Base-by-base conservation (phyloP, 2,888 invertebrate genomes). In the Tolmerus cingulatus region DNA sequence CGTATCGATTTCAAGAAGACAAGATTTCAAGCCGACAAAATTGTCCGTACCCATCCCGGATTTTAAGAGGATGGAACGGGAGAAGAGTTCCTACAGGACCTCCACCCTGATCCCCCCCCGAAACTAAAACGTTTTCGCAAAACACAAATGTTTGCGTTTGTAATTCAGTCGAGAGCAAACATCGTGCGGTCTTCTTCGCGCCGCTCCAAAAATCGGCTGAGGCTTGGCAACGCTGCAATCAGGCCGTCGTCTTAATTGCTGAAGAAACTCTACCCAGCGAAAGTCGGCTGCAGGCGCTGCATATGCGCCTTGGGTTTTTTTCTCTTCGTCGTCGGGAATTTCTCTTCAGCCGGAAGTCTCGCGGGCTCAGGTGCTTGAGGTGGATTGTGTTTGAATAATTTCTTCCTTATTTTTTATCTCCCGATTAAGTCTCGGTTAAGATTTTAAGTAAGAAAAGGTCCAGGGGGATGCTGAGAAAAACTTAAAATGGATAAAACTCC, bases 181-280 rank as follows among this genome's bases (percentile, higher is more conserved):
- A 66, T 66, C 12, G 66, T 19, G 27, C 27, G 12, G 23, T 9
- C 3, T 66, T 66, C 66, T 66, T 66, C 66, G 66, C 66, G 27
- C 66, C 19, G 9, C 66, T 8, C 57, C 30, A n/a, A n/a, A n/a
- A n/a, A n/a, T 19, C 55, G 43, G 16, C 14, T 0, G 23, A 79
- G 23, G 23, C 81, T 55, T 81, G 81, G 81, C 81, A 81, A 81
- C 81, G 43, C 81, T 81, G 81, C 30, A 81, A 81, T 51, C 81
- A 43, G 51, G 43, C 51, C 51, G 55, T 43, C 79, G 51, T 81
- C 81, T 81, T 81, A 81, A 81, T 51, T 81, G 46, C 55, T 27
- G 7, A 81, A 81, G 51, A 40, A 40, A 81, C 43, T 14, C 43
- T 81, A 55, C 81, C 66, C 19, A 23, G 27, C 55, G 81, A 81